phyloP scores from a whole-genome alignment of 1,140 invertebrate species.

The Leptopilina boulardi region DNA sequence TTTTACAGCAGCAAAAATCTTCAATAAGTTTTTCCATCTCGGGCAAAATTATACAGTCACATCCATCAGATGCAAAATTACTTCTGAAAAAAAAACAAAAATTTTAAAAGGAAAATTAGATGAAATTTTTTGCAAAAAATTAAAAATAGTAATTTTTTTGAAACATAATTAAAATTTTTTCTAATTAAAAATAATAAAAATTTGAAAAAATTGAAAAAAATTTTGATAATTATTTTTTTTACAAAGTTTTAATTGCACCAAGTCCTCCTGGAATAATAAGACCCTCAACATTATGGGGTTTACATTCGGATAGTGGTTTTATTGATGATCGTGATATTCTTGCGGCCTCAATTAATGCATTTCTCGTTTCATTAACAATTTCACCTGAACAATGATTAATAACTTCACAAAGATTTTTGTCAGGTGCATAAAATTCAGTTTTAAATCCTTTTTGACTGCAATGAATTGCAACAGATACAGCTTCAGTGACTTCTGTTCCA shows the following conservation, averaged over 20 bases:
- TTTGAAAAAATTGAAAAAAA: too few relatives aligned
- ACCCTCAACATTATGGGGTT: slow-evolving; percentile 71
- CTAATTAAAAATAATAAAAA: not conserved
- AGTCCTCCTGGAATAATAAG: slow-evolving; percentile 81
- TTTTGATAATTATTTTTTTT: too few relatives aligned
- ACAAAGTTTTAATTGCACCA: slow-evolving; percentile 81
- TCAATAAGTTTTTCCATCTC: slow-evolving; percentile 76
- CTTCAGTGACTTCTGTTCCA: slow-evolving; percentile 80
- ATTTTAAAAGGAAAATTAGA: slow-evolving; percentile 25
- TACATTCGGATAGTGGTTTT: slow-evolving; percentile 73
- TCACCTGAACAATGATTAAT: slow-evolving; percentile 77
- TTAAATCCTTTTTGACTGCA: slow-evolving; percentile 74
- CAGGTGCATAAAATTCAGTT: slow-evolving; percentile 79
- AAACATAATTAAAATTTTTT: not conserved
- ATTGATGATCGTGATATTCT: slow-evolving; percentile 78
- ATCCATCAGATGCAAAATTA: slow-evolving; percentile 78
- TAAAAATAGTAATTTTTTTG: too few relatives aligned
- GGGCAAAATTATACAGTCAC: slow-evolving; percentile 75
- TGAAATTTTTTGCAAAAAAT: slow-evolving; percentile 17
- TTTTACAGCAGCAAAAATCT: slow-evolving; percentile 77
- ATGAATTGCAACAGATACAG: slow-evolving; percentile 77
- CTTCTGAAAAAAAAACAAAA: slow-evolving; percentile 70
- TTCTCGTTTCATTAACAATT: slow-evolving; percentile 67
- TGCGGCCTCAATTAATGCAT: slow-evolving; percentile 79
- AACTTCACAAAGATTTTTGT: slow-evolving; percentile 76